Conservation (phyloP, 2,888 invertebrate species). For the Ennomos quercinarius region DNA sequence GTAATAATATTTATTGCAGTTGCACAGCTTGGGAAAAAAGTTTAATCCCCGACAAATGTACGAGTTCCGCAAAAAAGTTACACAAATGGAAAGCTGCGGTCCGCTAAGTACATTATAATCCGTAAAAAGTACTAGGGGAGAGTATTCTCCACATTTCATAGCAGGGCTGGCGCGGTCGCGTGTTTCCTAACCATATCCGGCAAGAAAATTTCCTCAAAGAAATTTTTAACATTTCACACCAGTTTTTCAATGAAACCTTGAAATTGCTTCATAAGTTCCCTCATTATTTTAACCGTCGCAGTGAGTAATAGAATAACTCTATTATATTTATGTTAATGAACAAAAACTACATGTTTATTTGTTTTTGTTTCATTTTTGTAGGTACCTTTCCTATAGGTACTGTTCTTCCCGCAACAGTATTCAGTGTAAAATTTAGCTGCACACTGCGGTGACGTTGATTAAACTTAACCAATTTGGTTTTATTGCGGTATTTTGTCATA, state of each 20-base stretch:
- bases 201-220: slow-evolving; percentile 7
- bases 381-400: no score
- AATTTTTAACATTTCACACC: slow-evolving; percentile 13
- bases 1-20: no score
- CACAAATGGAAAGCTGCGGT: no score
- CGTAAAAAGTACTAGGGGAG: slow-evolving; percentile 2
- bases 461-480: no score
- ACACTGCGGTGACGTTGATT: no score
- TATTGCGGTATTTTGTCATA: no score
- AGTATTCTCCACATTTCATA: not conserved
- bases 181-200: slow-evolving; percentile 6
- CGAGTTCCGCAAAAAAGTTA: no score
- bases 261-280: slow-evolving; percentile 18
- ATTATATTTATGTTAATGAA: slow-evolving; percentile 8
- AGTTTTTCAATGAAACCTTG: slow-evolving; percentile 24
- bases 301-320: slow-evolving; percentile 15
- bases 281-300: slow-evolving; percentile 17
- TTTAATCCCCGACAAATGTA: no score
- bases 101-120: no score
- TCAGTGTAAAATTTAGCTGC: no score
- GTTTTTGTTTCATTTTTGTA: slow-evolving; percentile 7
- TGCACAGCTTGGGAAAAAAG: no score
- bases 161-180: slow-evolving; percentile 13
- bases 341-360: no score
- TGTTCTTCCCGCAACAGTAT: not conserved